A percentile compares a stretch with the other conserved stretches of the same genome.
These are phyloP conservation scores for Tineola bisselliella DNA, from an alignment of 2,888 invertebrate species.

Conservation along the genomic window DNA sequence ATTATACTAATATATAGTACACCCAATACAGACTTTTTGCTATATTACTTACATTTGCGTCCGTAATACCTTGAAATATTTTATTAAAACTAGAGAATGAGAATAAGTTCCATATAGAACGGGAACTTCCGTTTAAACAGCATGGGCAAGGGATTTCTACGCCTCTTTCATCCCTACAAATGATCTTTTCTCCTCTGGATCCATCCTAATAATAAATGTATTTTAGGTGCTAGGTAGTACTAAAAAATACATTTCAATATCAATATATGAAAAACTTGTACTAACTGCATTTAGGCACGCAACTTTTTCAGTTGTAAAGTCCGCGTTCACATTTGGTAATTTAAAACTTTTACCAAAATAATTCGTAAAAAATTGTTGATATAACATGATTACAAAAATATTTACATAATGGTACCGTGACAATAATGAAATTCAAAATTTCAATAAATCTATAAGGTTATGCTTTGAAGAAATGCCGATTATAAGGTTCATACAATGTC, in stretches of 20 bases:
- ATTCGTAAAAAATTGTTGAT: slow-evolving; percentile 22
- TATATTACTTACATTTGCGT: background rate
- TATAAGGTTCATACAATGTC: too few relatives aligned
- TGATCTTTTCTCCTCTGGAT: slow-evolving; percentile 21
- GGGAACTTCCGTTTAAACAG: background rate
- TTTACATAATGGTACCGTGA: slow-evolving; percentile 17
- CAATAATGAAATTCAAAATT: background rate
- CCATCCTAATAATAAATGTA: background rate
- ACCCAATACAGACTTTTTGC: too few relatives aligned
- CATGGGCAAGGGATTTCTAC: slow-evolving; percentile 31
- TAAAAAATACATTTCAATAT: too few relatives aligned
- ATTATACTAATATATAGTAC: too few relatives aligned
- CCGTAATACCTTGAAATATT: background rate
- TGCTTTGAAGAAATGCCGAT: background rate
- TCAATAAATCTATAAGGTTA: background rate
- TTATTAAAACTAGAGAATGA: background rate
- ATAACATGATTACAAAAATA: slow-evolving; percentile 50
- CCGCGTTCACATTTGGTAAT: slow-evolving; percentile 37
- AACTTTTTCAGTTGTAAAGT: slow-evolving; percentile 32
- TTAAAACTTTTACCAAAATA: slow-evolving; percentile 13
- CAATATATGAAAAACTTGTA: slow-evolving; percentile 13
- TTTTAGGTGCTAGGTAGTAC: too few relatives aligned
- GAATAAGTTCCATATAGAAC: background rate
- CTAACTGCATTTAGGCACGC: slow-evolving; percentile 43
- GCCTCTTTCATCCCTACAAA: slow-evolving; percentile 40